Percentiles rank a stretch among this genome's conserved stretches.
Conservation (phyloP, 2,888 invertebrate species). For the Eupithecia tripunctaria region DNA sequence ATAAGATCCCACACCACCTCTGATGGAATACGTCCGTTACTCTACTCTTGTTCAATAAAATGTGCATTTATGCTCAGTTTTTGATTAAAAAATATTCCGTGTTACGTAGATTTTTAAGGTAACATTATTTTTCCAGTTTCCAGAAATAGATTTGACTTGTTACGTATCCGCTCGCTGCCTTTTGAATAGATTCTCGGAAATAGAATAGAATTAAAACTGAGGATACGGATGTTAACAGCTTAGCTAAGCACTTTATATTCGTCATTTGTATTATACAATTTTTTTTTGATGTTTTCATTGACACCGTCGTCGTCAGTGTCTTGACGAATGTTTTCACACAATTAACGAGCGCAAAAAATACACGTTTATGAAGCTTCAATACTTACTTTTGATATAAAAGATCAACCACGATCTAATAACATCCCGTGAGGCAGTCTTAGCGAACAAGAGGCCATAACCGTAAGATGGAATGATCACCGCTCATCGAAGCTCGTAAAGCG, state of each 20-base stretch:
- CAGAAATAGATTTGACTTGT: neutral
- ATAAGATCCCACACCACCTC: neutral
- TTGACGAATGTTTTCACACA: neutral
- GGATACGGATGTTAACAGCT: neutral
- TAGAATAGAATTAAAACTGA: neutral
- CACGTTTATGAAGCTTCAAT: neutral
- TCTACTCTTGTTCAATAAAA: neutral
- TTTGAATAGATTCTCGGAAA: neutral
- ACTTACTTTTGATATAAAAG: neutral
- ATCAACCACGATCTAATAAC: neutral
- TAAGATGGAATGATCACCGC: conserved; percentile 32
- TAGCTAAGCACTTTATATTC: neutral
- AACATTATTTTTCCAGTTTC: neutral
- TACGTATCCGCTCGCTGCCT: neutral
- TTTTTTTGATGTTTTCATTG: neutral
- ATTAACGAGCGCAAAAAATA: neutral
- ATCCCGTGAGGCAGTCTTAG: neutral
- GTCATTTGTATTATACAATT: neutral
- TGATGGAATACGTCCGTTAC: neutral
- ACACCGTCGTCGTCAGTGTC: neutral
- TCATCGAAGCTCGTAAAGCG: conserved; percentile 44
- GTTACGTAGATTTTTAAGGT: neutral
- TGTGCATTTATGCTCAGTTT: neutral
- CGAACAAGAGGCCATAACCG: conserved; percentile 22
- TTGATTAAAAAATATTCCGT: neutral